Base-by-base conservation (phyloP, 2,113 vertebrate genomes). In the Nycticorax nycticorax region DNA sequence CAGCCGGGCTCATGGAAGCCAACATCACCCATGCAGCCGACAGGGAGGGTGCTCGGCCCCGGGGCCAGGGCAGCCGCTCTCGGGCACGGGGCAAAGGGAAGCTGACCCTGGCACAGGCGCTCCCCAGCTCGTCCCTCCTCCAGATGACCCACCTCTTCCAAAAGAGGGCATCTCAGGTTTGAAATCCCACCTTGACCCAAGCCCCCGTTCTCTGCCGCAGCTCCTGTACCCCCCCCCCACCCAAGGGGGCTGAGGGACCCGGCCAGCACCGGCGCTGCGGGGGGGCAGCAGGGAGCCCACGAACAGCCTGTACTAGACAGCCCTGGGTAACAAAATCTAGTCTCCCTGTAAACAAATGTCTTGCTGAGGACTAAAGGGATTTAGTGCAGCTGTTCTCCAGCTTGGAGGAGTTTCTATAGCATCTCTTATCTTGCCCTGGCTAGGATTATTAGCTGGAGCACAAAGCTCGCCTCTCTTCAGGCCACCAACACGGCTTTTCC, bases 41-140 rank as follows among this genome's bases (percentile, higher is more conserved):
- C 4, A 1, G 59, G 6, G 2, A 8, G 33, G 50, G 4, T 4
- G 62, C 80, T 75, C 37, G 30, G 76, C 67, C 57, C 24, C 0
- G 0, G 5, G 0, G 30, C 47, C 1, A 0, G 0, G 3, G 10
- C 50, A n/a, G 33, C 39, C 3, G 0, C 8, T 1, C 30, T 35
- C 1, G 0, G 64, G 39, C 41, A 27, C 0, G 0, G 48, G 23
- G 30, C 33, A 21, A 55, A 41, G 8, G 27, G 57, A 27, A 75
- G 43, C 67, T 23, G 68, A 6, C 45, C 35, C 45, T 13, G 74
- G 14, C 81, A 35, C 0, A 1, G 64, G 5, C 3, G 1, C 7
- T 47, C 3, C 53, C 12, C 41, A 3, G n/a, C 43, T 80, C 69
- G 32, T 17, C 45, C n/a, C 19, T 21, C 15, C 59, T 67, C 27